These are phyloP conservation scores for Theodoxus fluviatilis DNA, from an alignment of 2,888 invertebrate species.

Conservation along the genomic window DNA sequence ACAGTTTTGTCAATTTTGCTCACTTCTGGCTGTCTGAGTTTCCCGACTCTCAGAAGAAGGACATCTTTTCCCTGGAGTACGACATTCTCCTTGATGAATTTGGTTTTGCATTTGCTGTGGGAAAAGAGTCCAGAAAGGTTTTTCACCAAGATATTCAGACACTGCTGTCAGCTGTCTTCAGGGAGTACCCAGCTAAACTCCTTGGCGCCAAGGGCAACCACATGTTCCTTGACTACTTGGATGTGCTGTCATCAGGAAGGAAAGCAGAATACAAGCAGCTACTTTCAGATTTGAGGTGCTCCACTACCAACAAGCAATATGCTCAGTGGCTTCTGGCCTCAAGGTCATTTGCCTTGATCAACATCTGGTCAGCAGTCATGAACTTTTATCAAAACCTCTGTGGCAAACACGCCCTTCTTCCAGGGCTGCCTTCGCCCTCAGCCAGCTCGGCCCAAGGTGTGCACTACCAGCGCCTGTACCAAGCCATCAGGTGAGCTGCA, in stretches of 20 bases:
- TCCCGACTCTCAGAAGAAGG: constrained; percentile 53
- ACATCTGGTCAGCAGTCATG: constrained; percentile 60
- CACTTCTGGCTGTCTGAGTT: constrained; percentile 64
- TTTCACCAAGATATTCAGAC: constrained; percentile 48
- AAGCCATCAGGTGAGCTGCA: constrained; percentile 49
- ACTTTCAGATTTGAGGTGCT: constrained; percentile 60
- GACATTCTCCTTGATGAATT: constrained; percentile 59
- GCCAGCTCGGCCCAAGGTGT: constrained; percentile 31
- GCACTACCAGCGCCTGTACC: constrained; percentile 47
- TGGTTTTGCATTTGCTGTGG: constrained; percentile 58
- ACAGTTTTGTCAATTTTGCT: constrained; percentile 62
- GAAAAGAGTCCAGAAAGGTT: constrained; percentile 51
- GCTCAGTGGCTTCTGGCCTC: constrained; percentile 62
- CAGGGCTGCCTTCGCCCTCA: constrained; percentile 30
- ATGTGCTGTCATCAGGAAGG: constrained; percentile 56
- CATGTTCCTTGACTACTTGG: constrained; percentile 60
- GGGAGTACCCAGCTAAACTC: constrained; percentile 60
- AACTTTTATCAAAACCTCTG: constrained; percentile 58
- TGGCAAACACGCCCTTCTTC: constrained; percentile 31
- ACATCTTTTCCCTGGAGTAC: constrained; percentile 61
- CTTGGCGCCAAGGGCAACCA: constrained; percentile 53
- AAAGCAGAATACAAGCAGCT: constrained; percentile 53
- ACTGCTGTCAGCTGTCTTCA: constrained; percentile 56
- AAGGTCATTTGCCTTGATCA: constrained; percentile 60
- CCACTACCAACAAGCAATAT: constrained; percentile 58